phyloP scores from a whole-genome alignment of 1,140 invertebrate genomes.

The Sminthurides bifidus region DNA sequence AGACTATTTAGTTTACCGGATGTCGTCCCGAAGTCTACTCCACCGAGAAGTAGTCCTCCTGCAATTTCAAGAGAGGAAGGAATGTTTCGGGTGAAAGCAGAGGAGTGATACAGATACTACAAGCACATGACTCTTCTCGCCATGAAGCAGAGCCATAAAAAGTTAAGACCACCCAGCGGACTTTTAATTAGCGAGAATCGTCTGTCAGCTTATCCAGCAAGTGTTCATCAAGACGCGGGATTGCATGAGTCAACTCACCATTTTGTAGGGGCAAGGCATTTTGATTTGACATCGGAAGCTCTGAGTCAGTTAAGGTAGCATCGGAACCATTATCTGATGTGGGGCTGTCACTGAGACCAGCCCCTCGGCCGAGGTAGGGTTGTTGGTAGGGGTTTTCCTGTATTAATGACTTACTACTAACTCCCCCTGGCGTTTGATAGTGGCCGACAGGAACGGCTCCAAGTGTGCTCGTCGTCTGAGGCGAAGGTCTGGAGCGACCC shows the following conservation, averaged over 20 bases:
- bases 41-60: slow-evolving; percentile 74
- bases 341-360: slow-evolving; percentile 59
- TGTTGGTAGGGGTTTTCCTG: slow-evolving; percentile 21
- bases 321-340: slow-evolving; percentile 66
- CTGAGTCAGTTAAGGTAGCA: slow-evolving; percentile 66
- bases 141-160: no score
- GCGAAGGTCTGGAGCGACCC: slow-evolving; percentile 15
- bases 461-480: slow-evolving; percentile 4
- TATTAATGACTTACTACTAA: slow-evolving; percentile 3
- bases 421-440: slow-evolving; percentile 12
- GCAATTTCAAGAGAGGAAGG: no score
- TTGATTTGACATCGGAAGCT: slow-evolving; percentile 52
- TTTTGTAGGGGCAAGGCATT: slow-evolving; percentile 31
- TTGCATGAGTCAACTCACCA: slow-evolving; percentile 25
- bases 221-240: no score
- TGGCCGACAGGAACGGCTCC: background rate
- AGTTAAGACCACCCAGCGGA: no score
- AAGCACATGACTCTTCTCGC: no score
- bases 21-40: slow-evolving; percentile 75
- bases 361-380: slow-evolving; percentile 31
- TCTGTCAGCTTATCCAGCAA: no score
- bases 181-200: no score
- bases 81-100: no score
- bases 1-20: slow-evolving; percentile 68
- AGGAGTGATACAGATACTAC: no score